Evolutionary conservation across 2,797 vertebrate genomes (phyloP), one percentile per base, ranked within the genome.

Genomic region (Crocodylus rhombifer): DNA sequence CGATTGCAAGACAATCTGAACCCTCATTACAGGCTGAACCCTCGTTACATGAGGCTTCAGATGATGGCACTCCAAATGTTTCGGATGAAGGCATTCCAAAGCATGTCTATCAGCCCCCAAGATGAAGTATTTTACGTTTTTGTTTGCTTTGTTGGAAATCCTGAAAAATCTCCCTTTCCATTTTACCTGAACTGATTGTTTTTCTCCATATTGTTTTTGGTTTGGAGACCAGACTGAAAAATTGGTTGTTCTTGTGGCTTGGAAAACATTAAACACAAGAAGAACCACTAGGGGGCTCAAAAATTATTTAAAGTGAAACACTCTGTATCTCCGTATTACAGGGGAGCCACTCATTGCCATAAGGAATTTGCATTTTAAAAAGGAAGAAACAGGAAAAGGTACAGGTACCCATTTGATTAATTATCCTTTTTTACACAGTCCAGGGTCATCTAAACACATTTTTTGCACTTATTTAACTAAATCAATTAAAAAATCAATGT

Each of bases 401-500:
- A 89, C 0, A 2, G 16, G n/a, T 7, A 63, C 84, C 89, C 4
- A 42, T 75, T 93, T 93, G 95, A 92, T 92, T 92, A 95, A 91
- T 77, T 61, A 76, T 36, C 21, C 81, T 82, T 90, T 90, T 93
- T 76, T 92, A 83, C 85, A 81, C 21, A 42, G 36, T 90, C 87
- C 83, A 33, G 67, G 12, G 79, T 93, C 92, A 76, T 89, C 95
- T 91, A 93, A 95, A 91, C 74, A 95, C 23, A 26, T 33, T 36
- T 95, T 96, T 92, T 94, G 89, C 33, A 92, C 51, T 89, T 85
- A 93, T 92, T 96, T 93, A 95, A 77, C 94, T 85, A 91, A 96
- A 95, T 91, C 1, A 0, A 88, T 92, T 95, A 94, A 79, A 93
- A 96, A 96, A 94, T 51, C 91, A 93, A 91, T 92, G 9, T 79